Evolutionary conservation across 2,797 vertebrate species (phyloP).

Genomic region (Eptatretus atami): DNA sequence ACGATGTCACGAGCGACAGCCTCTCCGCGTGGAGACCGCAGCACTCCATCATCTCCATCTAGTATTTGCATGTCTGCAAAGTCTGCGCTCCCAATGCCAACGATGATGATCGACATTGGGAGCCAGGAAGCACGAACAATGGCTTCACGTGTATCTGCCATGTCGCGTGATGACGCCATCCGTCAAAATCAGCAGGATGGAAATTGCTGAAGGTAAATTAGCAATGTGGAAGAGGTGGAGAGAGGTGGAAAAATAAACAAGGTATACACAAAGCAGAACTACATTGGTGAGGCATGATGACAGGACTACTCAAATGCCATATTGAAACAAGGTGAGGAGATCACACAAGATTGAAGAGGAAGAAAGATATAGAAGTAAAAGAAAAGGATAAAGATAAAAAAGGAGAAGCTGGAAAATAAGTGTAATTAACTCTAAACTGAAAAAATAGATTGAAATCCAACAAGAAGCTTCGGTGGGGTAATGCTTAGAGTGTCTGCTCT

Average conservation of each 20-base stretch:
- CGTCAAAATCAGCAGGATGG: constrained; percentile 84
- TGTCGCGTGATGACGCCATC: constrained; percentile 95
- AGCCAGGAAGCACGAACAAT: constrained; percentile 89
- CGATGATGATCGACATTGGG: constrained; percentile 96
- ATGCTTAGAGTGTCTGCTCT: too few relatives aligned
- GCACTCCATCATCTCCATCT: constrained; percentile 74
- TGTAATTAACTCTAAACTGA: too few relatives aligned
- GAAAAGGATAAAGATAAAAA: too few relatives aligned
- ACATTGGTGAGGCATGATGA: neutral
- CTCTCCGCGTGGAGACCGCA: constrained; percentile 82
- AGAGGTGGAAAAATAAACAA: neutral
- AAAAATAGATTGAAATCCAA: too few relatives aligned
- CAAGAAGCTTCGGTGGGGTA: too few relatives aligned
- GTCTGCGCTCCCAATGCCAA: constrained; percentile 73
- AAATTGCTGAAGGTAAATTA: constrained; percentile 37
- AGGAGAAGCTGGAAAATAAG: too few relatives aligned
- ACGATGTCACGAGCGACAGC: constrained; percentile 83
- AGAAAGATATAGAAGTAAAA: too few relatives aligned
- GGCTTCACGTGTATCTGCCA: constrained; percentile 89
- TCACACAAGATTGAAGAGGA: too few relatives aligned
- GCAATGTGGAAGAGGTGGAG: neutral
- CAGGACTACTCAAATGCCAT: neutral
- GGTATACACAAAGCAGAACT: neutral
- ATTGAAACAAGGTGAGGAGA: too few relatives aligned
- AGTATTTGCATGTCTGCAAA: constrained; percentile 98